A percentile compares a stretch with the other conserved stretches of the same genome.
Evolutionary conservation across 2,888 invertebrate species (phyloP).

Genomic region (Hylaea fasciaria): DNA sequence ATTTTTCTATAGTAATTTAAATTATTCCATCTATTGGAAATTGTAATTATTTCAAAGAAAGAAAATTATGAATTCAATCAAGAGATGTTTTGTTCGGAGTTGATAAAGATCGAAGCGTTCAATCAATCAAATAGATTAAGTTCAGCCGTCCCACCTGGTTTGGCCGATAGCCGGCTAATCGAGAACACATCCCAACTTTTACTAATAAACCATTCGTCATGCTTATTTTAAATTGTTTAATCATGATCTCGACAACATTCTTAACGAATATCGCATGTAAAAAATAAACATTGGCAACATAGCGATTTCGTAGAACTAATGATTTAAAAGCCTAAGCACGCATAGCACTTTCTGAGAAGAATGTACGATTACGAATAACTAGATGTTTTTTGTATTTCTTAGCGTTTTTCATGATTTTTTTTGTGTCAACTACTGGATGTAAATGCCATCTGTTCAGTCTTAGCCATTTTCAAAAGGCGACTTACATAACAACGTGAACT

Average conservation of each 20-base stretch:
- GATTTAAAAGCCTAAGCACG: constrained; percentile 14
- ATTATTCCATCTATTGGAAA: constrained; percentile 40
- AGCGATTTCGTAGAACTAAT: constrained; percentile 11
- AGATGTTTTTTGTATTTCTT: background rate
- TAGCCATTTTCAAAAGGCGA: background rate
- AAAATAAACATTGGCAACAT: constrained; percentile 18
- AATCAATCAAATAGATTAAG: constrained; percentile 62
- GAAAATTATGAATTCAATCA: constrained; percentile 62
- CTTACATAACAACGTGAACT: constrained; percentile 20
- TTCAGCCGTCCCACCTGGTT: constrained; percentile 57
- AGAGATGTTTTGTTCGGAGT: constrained; percentile 57
- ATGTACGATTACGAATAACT: constrained; percentile 3
- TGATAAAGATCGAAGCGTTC: constrained; percentile 61
- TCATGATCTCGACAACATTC: constrained; percentile 37
- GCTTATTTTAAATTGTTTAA: constrained; percentile 43
- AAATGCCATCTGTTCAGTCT: too few species aligned
- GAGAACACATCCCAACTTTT: constrained; percentile 54
- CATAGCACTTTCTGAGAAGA: constrained; percentile 16
- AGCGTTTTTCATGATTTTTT: background rate
- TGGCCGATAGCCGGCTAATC: constrained; percentile 54
- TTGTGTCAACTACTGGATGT: too few species aligned
- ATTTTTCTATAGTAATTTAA: constrained; percentile 37
- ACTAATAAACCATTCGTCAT: constrained; percentile 44
- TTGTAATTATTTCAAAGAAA: constrained; percentile 52
- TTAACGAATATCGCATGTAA: constrained; percentile 21